Base-by-base conservation (phyloP, 2,888 invertebrate species). In the Machimus rusticus region DNA sequence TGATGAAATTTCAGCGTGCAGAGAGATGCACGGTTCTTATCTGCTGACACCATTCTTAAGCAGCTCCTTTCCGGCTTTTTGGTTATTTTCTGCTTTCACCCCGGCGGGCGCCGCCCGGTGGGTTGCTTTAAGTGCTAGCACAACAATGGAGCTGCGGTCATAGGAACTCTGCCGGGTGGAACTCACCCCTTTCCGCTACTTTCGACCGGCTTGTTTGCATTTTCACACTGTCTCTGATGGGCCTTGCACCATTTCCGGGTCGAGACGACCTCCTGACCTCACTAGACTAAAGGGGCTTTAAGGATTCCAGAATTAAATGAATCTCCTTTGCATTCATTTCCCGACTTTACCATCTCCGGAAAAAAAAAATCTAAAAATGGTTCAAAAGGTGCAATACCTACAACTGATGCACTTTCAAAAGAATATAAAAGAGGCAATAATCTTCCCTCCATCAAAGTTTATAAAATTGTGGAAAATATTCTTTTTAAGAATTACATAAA, bases 41-140 rank as follows among this genome's bases (percentile, higher is more conserved):
- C 79, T 79, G 46, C 79, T 79, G 79, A 79, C 79, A 79, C 79
- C 79, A 51, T 51, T 79, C 79, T 79, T 46, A 79, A 46, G 79
- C 79, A 51, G 43, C 79, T 79, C 51, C 51, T 79, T 28, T 19
- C 51, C 37, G 34, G 34, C 37, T 76, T 76, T 37, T 34, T 76
- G 19, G 76, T 34, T 76, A 76, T 51, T 39, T 51, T 51, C 79
- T 79, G 51, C 23, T 79, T 14, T 79, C 46, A 55, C 9, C 39
- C 12, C 39, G 3, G 2, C 12, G 12, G 51, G 6, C 31, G 51
- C 5, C 14, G 23, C 28, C 5, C 14, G 23, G 31, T 78, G n/a
- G 51, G 46, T 51, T 51, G 28, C 51, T 51, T 39, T 51, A 79
- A 51, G 46, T 23, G 23, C 51, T 46, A 19, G 43, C 31, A 79